Base-by-base conservation (phyloP, 2,113 vertebrate species). In the Aythya baeri region DNA sequence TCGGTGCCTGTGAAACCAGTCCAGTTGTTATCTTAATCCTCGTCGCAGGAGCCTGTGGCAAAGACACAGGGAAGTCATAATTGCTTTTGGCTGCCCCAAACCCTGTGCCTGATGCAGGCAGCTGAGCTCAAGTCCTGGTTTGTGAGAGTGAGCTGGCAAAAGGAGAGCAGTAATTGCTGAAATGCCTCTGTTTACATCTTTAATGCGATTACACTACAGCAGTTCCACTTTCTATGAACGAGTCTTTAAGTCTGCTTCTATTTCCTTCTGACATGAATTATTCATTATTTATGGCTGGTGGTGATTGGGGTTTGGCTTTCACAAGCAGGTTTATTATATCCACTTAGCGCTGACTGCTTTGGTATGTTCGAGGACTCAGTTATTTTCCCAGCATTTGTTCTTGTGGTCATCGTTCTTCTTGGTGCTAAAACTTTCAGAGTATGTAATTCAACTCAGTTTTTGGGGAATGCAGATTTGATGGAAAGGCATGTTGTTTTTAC, bases 261-360 rank as follows among this genome's bases (percentile, higher is more conserved):
- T 94, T 89, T 94, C 74, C 46, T 95, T 70, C 44, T 85, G 72
- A 27, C 62, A 38, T 95, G 78, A 93, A 88, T 96, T 95, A 94
- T 94, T 92, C 72, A 88, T 96, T 92, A 81, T 81, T 92, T 93
- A 41, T 86, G 93, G 88, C 22, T 85, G 91, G 55, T 76, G 75
- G 91, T 87, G 88, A 78, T 86, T 86, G 86, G 74, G 77, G 73
- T 89, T 93, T 96, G 95, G 93, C 91, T 96, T 95, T 88, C 78
- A 26, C 86, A 83, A 81, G 68, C 82, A 67, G 65, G 65, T 95
- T 95, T 94, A 68, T 94, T 95, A 86, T 89, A 84, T 70, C 88
- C 86, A 91, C 65, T 96, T 95, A 96, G 73, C 66, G 84, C 89
- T 91, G 82, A 80, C 94, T 93, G 73, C 87, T 95, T 93, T 91